These are phyloP conservation scores for Wasmannia auropunctata DNA, from an alignment of 1,140 invertebrate species.

Conservation along the genomic window DNA sequence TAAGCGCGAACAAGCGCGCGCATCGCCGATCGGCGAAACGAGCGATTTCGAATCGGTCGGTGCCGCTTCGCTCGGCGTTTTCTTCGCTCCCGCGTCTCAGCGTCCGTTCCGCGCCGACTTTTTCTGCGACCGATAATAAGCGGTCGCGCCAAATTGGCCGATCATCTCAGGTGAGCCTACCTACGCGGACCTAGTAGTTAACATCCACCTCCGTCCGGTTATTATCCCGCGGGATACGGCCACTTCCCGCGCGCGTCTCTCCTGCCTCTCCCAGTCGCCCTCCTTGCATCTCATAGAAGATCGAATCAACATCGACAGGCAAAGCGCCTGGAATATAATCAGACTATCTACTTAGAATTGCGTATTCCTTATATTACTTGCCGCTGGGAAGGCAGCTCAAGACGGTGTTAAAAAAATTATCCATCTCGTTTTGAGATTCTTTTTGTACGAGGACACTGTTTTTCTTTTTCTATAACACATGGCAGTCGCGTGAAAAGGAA, in stretches of 20 bases:
- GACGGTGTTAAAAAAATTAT: neutral
- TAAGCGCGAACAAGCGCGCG: neutral
- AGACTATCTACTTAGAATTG: neutral
- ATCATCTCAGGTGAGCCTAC: constrained; percentile 41
- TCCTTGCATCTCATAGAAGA: constrained; percentile 5
- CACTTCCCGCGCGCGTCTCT: constrained; percentile 14
- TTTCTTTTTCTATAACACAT: too few species aligned
- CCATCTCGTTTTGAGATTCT: constrained; percentile 5
- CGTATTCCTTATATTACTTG: neutral
- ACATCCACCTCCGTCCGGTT: constrained; percentile 42
- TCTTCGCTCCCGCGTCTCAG: constrained; percentile 39
- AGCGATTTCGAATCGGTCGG: constrained; percentile 42
- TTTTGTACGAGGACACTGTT: too few species aligned
- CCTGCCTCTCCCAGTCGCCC: neutral
- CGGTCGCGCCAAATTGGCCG: constrained; percentile 64
- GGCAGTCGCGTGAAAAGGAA: too few species aligned
- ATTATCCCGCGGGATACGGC: constrained; percentile 19
- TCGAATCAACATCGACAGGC: neutral
- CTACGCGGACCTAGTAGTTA: constrained; percentile 39
- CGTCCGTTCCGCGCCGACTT: constrained; percentile 33
- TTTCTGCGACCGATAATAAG: constrained; percentile 71
- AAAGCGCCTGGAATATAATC: too few species aligned
- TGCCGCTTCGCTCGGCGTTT: constrained; percentile 50
- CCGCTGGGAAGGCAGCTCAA: neutral
- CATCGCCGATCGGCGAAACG: neutral